Base-by-base conservation (phyloP, 2,888 invertebrate species). In the Athalia rosae region DNA sequence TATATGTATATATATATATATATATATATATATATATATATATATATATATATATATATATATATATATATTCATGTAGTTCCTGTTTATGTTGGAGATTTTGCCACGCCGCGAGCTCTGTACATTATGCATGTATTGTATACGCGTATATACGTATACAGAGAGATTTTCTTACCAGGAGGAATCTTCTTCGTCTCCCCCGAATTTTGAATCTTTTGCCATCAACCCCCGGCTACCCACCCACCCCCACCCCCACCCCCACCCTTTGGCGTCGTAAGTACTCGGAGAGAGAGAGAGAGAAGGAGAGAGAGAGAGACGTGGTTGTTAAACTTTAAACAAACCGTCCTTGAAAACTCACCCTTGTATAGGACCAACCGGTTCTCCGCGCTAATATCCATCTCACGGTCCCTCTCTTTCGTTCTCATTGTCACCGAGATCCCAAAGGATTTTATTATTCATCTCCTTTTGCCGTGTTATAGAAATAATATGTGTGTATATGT, bases 251-350 rank as follows among this genome's bases (percentile, higher is more conserved):
- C n/a, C n/a, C n/a, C n/a, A n/a, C n/a, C n/a, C 58, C 13, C 15
- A 13, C 47, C 47, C 64, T 47, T 41, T 8, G 28, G 28, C 4
- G 13, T 41, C 43, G 8, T 63, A 8, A 56, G 13, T 69, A 61
- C 8, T 28, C 13, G 3, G 13, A n/a, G 58, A 9, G 58, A n/a
- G n/a, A 9, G 58, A 50, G 50, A 50, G 63, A 47, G 8, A 48
- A 6, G 48, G 28, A 69, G 69, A 56, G 56, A 13, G 43, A 41
- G 6, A 56, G 45, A 45, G 58, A 58, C 8, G 58, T 2, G 8
- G 50, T 81, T 81, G 85, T 87, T 86, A 85, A 86, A 87, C 84
- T 88, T 82, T 83, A 87, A 88, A 84, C 87, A 86, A 87, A 85
- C 84, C 61, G 13, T 28, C 61, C 61, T n/a, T 61, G 61, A 13